Percentiles rank a stretch among this genome's conserved stretches.
phyloP scores from a whole-genome alignment of 2,797 vertebrate genomes.

The Otus scops region DNA sequence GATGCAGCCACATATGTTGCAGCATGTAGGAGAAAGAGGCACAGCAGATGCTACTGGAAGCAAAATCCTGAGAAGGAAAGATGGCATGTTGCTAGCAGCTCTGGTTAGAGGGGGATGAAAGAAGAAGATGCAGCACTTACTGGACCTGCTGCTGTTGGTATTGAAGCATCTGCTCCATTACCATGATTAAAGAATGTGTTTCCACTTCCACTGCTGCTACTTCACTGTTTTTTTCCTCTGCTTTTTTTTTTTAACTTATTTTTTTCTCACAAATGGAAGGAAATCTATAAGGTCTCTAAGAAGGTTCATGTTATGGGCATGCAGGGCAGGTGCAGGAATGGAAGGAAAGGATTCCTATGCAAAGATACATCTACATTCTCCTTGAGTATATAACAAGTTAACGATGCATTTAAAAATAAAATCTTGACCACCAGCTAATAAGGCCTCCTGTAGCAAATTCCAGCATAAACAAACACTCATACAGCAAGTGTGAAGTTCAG shows the following conservation, averaged over 20 bases:
- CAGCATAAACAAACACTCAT: conserved; percentile 66
- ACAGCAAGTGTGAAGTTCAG: conserved; percentile 26
- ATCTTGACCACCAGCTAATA: conserved; percentile 68
- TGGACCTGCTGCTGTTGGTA: conserved; percentile 60
- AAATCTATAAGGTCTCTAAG: conserved; percentile 27
- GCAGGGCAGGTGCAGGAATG: not conserved
- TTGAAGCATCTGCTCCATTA: conserved; percentile 68
- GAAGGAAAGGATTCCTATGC: not conserved
- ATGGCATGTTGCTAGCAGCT: conserved; percentile 55
- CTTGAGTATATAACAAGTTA: conserved; percentile 48
- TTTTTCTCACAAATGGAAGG: not conserved
- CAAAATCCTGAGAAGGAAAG: conserved; percentile 60
- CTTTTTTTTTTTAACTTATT: not conserved
- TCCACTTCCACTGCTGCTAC: conserved; percentile 13
- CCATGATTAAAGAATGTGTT: conserved; percentile 50
- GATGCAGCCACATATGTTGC: conserved; percentile 54
- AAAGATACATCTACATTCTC: conserved; percentile 16
- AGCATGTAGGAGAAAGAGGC: conserved; percentile 42
- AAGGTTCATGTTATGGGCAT: not conserved
- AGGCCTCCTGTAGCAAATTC: conserved; percentile 57
- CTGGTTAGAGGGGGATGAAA: conserved; percentile 46
- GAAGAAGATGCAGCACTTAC: conserved; percentile 54
- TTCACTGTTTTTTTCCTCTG: not conserved
- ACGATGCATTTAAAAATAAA: conserved; percentile 72
- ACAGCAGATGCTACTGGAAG: conserved; percentile 66